Conservation (phyloP, 1,140 invertebrate species). For the Habropoda laboriosa region DNA sequence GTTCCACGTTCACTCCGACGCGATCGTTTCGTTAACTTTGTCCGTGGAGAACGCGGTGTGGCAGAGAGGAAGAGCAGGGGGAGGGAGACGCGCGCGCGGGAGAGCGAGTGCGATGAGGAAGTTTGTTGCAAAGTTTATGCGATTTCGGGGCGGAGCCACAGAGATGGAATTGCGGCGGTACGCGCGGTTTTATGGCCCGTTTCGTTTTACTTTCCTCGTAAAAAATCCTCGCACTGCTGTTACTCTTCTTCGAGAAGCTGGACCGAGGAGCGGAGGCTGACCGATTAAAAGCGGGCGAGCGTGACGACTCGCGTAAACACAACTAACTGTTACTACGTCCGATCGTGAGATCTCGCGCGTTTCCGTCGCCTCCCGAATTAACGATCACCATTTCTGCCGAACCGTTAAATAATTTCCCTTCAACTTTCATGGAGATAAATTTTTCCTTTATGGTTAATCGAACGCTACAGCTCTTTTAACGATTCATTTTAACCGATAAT, state of each 20-base stretch:
- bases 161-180: conserved; percentile 58
- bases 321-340: background rate
- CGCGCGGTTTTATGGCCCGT: conserved; percentile 61
- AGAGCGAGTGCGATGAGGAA: conserved; percentile 46
- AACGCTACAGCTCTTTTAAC: too few relatives aligned
- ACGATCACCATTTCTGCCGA: too few relatives aligned
- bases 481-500: too few relatives aligned
- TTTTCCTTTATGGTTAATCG: too few relatives aligned
- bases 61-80: background rate
- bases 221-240: conserved; percentile 61
- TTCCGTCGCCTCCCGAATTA: too few relatives aligned
- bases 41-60: background rate
- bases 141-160: conserved; percentile 43
- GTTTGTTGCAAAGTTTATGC: conserved; percentile 64
- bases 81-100: background rate
- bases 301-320: background rate
- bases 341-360: too few relatives aligned
- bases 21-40: conserved; percentile 43
- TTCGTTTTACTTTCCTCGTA: conserved; percentile 68
- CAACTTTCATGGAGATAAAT: too few relatives aligned
- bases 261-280: background rate
- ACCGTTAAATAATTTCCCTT: too few relatives aligned
- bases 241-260: conserved; percentile 16
- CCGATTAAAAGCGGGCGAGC: conserved; percentile 1
- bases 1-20: background rate